These are phyloP conservation scores for Salmo trutta DNA, from an alignment of 2,797 vertebrate genomes.

Conservation along the genomic window DNA sequence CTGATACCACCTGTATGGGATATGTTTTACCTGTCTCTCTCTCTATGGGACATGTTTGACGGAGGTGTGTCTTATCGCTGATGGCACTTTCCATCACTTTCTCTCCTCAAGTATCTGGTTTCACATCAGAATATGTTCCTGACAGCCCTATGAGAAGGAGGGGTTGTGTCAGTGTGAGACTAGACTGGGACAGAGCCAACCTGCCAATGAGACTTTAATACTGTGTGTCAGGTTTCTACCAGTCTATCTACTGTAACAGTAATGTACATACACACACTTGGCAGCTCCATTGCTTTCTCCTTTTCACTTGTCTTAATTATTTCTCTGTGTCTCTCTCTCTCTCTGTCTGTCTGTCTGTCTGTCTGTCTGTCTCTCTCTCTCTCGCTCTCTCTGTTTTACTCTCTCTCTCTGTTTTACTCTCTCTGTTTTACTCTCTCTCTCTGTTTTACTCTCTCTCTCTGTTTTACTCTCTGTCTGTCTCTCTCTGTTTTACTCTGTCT, in stretches of 20 bases:
- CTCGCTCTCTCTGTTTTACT: no score
- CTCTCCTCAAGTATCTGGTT: not conserved
- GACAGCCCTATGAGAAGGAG: not conserved
- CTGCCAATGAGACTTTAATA: not conserved
- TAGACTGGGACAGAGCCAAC: not conserved
- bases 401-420: not conserved
- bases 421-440: not conserved
- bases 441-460: no score
- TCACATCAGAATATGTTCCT: not conserved
- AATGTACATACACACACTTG: no score
- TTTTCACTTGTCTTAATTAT: no score
- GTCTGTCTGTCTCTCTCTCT: slow-evolving; percentile 8
- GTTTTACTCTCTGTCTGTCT: no score
- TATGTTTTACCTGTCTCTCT: slow-evolving; percentile 52
- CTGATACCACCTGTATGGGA: slow-evolving; percentile 34
- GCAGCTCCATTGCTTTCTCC: no score
- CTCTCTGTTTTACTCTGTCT: no score
- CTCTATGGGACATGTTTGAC: slow-evolving; percentile 22
- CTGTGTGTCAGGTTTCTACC: not conserved
- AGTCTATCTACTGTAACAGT: not conserved
- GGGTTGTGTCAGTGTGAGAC: not conserved
- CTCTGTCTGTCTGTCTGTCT: no score
- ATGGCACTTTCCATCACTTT: not conserved
- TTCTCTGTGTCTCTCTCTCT: no score
- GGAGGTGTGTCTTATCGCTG: slow-evolving; percentile 4